Conservation (phyloP, 2,113 vertebrate species). For the Dascyllus trimaculatus region DNA sequence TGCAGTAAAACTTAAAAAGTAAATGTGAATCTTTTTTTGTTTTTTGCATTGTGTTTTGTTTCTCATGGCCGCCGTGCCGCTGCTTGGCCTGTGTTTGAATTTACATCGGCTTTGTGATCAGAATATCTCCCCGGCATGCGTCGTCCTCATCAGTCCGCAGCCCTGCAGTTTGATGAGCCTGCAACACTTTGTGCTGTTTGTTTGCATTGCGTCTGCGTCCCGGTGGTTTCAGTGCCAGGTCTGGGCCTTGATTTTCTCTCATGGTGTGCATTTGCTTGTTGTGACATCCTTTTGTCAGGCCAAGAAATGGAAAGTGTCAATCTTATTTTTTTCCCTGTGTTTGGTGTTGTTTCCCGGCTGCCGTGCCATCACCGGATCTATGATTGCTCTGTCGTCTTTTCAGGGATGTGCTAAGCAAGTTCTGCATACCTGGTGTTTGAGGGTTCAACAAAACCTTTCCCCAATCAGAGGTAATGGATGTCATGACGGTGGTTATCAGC, state of each 20-base stretch:
- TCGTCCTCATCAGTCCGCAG: not conserved
- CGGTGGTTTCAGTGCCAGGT: constrained; percentile 1
- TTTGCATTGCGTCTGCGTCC: constrained; percentile 15
- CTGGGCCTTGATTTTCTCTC: not conserved
- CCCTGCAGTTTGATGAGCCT: not conserved
- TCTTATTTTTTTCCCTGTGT: not conserved
- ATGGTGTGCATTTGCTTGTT: constrained; percentile 11
- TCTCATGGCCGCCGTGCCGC: not conserved
- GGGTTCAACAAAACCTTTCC: no score
- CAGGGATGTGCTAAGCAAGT: not conserved
- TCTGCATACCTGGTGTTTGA: no score
- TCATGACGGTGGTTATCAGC: no score
- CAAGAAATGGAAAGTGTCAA: not conserved
- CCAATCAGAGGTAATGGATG: no score
- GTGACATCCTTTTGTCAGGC: not conserved
- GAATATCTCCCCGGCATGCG: not conserved
- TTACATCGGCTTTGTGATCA: not conserved
- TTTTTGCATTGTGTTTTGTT: not conserved
- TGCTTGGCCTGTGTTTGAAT: not conserved
- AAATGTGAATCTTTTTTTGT: not conserved
- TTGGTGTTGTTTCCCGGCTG: not conserved
- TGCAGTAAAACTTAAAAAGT: not conserved
- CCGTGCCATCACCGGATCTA: not conserved
- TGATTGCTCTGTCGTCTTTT: not conserved
- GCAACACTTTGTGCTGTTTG: not conserved